These are phyloP conservation scores for Prosopocoilus inquinatus DNA, from an alignment of 2,888 invertebrate genomes.

Conservation along the genomic window DNA sequence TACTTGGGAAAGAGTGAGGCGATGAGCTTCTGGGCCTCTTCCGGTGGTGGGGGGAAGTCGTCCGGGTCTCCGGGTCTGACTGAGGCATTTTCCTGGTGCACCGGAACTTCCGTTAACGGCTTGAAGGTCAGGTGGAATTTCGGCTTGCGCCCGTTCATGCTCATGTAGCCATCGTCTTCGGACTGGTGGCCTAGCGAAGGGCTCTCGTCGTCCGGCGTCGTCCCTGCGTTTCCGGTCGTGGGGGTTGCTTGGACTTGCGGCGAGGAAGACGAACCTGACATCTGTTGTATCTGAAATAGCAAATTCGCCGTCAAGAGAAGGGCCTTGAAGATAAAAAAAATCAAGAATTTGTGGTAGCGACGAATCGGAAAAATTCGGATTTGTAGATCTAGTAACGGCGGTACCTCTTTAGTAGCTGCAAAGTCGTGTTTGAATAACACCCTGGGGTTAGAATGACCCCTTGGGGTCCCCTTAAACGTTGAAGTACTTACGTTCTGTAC, in stretches of 20 bases:
- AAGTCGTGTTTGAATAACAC: no score
- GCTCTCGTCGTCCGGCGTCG: slow-evolving; percentile 65
- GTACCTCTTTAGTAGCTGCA: no score
- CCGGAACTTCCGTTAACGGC: slow-evolving; percentile 58
- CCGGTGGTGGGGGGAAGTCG: slow-evolving; percentile 71
- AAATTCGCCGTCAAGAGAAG: no score
- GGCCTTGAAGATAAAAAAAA: no score
- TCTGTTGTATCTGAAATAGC: slow-evolving; percentile 51
- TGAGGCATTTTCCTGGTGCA: slow-evolving; percentile 51
- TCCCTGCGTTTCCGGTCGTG: slow-evolving; percentile 52
- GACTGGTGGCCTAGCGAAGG: slow-evolving; percentile 81
- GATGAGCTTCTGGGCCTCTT: slow-evolving; percentile 74
- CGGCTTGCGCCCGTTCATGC: slow-evolving; percentile 83
- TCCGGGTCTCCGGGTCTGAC: slow-evolving; percentile 50
- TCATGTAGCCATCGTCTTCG: slow-evolving; percentile 91
- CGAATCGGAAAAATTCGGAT: no score
- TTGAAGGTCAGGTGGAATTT: slow-evolving; percentile 72
- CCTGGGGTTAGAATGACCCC: no score
- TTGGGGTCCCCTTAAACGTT: background rate
- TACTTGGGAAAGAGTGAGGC: slow-evolving; percentile 74
- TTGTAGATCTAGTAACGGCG: no score
- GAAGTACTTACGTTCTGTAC: slow-evolving; percentile 44
- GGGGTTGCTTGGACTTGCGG: slow-evolving; percentile 49
- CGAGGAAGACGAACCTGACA: slow-evolving; percentile 41
- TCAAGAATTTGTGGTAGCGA: no score